Percentiles rank a stretch among this genome's conserved stretches.
phyloP scores from a whole-genome alignment of 2,888 invertebrate species.

The Tenthredo notha region DNA sequence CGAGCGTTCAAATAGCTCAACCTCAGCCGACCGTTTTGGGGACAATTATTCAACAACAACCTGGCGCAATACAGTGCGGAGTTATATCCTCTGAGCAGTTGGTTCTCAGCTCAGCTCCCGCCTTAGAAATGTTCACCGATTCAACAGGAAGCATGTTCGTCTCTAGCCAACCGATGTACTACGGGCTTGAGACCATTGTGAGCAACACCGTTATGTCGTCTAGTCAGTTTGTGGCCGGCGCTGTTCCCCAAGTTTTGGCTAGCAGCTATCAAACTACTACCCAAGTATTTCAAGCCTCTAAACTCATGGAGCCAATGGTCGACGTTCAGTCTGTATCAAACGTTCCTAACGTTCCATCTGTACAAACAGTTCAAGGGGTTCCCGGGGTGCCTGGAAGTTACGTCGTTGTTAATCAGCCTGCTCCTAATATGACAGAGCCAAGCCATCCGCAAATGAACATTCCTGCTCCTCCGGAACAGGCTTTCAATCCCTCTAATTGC shows the following conservation, averaged over 20 bases:
- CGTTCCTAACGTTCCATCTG: constrained; percentile 67
- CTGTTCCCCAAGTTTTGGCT: constrained; percentile 89
- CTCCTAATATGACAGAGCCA: constrained; percentile 63
- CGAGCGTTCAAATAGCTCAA: constrained; percentile 73
- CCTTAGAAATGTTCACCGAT: constrained; percentile 84
- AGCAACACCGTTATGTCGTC: constrained; percentile 95
- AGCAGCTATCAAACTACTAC: constrained; percentile 93
- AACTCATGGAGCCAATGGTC: constrained; percentile 88
- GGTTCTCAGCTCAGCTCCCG: constrained; percentile 82
- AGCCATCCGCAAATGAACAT: constrained; percentile 64
- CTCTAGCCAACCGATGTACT: constrained; percentile 88
- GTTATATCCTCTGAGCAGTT: constrained; percentile 82
- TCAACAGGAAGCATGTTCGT: constrained; percentile 77
- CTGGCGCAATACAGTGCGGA: constrained; percentile 80
- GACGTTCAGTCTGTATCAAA: constrained; percentile 84
- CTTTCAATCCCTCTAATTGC: constrained; percentile 63
- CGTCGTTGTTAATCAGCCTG: constrained; percentile 71
- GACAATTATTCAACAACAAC: constrained; percentile 79
- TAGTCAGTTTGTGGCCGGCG: constrained; percentile 90
- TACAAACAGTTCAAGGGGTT: constrained; percentile 67
- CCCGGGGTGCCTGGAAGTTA: constrained; percentile 66
- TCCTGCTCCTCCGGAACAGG: constrained; percentile 59
- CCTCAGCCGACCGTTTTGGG: constrained; percentile 74
- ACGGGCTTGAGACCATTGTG: constrained; percentile 91
- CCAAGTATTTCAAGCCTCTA: constrained; percentile 91